phyloP scores from a whole-genome alignment of 2,797 vertebrate species.

The Cryptoprocta ferox region DNA sequence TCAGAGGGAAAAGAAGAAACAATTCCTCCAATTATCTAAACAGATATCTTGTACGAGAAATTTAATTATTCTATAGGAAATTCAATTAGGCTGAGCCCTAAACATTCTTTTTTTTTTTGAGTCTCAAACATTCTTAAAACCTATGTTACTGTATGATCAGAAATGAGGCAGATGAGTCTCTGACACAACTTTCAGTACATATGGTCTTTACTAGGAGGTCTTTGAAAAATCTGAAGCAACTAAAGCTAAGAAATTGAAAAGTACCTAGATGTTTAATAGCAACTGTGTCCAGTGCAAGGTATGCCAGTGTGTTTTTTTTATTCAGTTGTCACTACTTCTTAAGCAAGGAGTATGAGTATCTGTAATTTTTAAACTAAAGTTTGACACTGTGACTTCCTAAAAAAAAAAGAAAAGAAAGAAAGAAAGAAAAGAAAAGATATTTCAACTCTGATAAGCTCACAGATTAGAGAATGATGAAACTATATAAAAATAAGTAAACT shows the following conservation, averaged over 20 bases:
- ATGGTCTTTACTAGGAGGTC: neutral
- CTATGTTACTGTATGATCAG: neutral
- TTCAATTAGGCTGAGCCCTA: neutral
- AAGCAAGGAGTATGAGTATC: neutral
- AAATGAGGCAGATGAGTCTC: neutral
- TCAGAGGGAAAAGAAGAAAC: conserved; percentile 36
- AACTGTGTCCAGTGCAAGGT: neutral
- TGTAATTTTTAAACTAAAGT: neutral
- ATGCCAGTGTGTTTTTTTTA: neutral
- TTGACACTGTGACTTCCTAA: too few species aligned
- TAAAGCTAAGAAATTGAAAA: neutral
- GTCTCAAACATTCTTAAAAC: neutral
- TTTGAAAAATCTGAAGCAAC: neutral
- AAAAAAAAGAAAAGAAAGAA: too few species aligned
- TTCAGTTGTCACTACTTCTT: neutral
- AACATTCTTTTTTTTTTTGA: neutral
- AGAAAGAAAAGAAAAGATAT: neutral
- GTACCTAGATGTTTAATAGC: neutral
- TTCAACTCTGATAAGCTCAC: neutral
- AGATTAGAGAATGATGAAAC: neutral
- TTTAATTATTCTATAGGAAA: conserved; percentile 16
- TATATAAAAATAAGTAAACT: neutral
- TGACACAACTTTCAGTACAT: neutral
- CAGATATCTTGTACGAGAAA: conserved; percentile 11
- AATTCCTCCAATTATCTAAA: neutral